Evolutionary conservation across 2,888 invertebrate genomes (phyloP), one percentile per base, ranked within the genome.

Genomic region (Dolomedes plantarius): DNA sequence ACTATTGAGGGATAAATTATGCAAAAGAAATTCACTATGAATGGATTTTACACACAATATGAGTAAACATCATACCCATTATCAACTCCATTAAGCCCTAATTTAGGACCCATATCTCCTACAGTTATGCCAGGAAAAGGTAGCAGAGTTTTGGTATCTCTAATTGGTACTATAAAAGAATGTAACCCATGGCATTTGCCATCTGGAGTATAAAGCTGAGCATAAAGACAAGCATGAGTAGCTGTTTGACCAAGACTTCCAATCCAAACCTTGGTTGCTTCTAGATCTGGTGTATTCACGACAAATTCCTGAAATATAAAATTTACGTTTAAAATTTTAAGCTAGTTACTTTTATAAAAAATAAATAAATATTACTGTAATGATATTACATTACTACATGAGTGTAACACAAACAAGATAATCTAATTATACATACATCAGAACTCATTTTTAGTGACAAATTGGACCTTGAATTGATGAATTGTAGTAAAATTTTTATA

Each of bases 91-190:
- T 98, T 97, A 7, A 97, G 93, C 0, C 96, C 98, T 50, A 96
- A 93, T 92, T 98, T 98, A 91, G 96, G 95, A 0, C 98, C 98
- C 92, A 98, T 94, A 91, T 98, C 98, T 0, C 98, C 98, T 0
- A 98, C 95, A 0, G 93, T 94, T 0, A 98, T 94, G 0, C 97
- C 97, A 0, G 96, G 94, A 90, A 92, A 94, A 0, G 96, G 93
- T 74, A 93, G 90, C 90, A 95, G 91, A 0, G 95, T 96, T 83
- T 93, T 92, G 0, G 94, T 93, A 91, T 96, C 94, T 5, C 97
- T 92, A 85, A 98, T 93, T 0, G 96, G 96, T 16, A 96, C 95
- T 27, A 97, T 92, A 90, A 98, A 98, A 0, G 95, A 93, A 91
- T 97, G 97, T 7, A 98, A 92, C 0, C 98, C 98, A 89, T 96